Conservation (phyloP, 2,113 vertebrate species). For the Entelurus aequoreus region DNA sequence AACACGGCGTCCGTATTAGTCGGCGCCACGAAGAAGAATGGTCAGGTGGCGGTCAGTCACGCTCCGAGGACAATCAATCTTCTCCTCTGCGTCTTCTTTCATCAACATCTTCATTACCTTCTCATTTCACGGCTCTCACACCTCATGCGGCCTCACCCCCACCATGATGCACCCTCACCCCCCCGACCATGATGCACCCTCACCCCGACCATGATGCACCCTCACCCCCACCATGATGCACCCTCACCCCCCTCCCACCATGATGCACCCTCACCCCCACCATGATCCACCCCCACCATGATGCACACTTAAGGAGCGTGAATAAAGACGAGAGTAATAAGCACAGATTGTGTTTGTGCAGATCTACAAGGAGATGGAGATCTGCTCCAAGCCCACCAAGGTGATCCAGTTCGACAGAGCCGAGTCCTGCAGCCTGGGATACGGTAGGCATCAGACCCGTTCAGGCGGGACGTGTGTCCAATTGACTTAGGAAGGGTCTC, state of each 20-base stretch:
- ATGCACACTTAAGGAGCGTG: conserved; percentile 28
- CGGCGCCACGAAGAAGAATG: conserved; percentile 22
- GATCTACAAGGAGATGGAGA: conserved; percentile 95
- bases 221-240: no score
- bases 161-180: no score
- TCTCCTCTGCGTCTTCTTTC: conserved; percentile 44
- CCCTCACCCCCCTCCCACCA: no score
- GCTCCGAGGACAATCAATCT: conserved; percentile 31
- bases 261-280: no score
- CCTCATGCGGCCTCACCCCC: not conserved
- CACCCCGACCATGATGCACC: conserved; percentile 35
- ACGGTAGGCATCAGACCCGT: conserved; percentile 72
- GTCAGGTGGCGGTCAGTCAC: conserved; percentile 25
- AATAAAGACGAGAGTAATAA: conserved; percentile 10
- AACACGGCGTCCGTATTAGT: conserved; percentile 19
- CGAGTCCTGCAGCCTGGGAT: conserved; percentile 77
- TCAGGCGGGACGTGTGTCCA: conserved; percentile 22
- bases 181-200: not conserved
- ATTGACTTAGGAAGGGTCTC: conserved; percentile 39
- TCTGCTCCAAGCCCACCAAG: conserved; percentile 84
- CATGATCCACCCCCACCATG: no score
- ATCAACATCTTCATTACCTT: conserved; percentile 38
- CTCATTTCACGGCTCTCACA: conserved; percentile 25
- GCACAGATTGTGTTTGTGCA: conserved; percentile 56
- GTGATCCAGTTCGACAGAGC: conserved; percentile 84